A percentile compares a stretch with the other conserved stretches of the same genome.
These are phyloP conservation scores for Saccostrea echinata DNA, from an alignment of 1,140 invertebrate genomes.

Conservation along the genomic window DNA sequence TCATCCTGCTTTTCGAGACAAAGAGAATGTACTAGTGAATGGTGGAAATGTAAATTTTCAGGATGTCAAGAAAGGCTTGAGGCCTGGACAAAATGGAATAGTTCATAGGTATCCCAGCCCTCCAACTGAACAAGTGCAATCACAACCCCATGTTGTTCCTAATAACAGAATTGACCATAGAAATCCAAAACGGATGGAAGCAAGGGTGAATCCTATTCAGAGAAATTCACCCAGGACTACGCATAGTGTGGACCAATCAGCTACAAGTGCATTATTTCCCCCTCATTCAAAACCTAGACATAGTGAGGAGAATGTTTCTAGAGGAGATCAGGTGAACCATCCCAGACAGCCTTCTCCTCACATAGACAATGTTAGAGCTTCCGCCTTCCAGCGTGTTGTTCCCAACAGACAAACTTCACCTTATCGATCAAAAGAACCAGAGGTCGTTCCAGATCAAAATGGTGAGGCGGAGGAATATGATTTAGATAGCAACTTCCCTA, in stretches of 20 bases:
- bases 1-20: slow-evolving; percentile 33
- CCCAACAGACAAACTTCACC: slow-evolving; percentile 24
- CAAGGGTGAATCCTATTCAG: slow-evolving; percentile 10
- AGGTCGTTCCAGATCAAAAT: slow-evolving; percentile 18
- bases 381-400: slow-evolving; percentile 37
- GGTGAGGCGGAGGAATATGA: slow-evolving; percentile 80
- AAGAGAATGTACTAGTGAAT: slow-evolving; percentile 9
- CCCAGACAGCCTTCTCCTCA: not conserved
- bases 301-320: not conserved
- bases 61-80: not conserved
- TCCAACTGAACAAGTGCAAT: slow-evolving; percentile 34
- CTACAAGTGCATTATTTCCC: not conserved
- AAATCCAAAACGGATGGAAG: slow-evolving; percentile 7
- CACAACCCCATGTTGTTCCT: not conserved
- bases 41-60: not conserved
- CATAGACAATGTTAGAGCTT: not conserved
- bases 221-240: not conserved
- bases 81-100: slow-evolving; percentile 14
- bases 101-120: not conserved
- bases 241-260: not conserved
- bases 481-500: slow-evolving; percentile 72
- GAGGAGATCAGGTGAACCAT: not conserved
- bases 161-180: not conserved
- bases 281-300: not conserved
- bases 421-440: slow-evolving; percentile 26